Base-by-base conservation (phyloP, 2,888 invertebrate genomes). In the Parnassius smintheus region DNA sequence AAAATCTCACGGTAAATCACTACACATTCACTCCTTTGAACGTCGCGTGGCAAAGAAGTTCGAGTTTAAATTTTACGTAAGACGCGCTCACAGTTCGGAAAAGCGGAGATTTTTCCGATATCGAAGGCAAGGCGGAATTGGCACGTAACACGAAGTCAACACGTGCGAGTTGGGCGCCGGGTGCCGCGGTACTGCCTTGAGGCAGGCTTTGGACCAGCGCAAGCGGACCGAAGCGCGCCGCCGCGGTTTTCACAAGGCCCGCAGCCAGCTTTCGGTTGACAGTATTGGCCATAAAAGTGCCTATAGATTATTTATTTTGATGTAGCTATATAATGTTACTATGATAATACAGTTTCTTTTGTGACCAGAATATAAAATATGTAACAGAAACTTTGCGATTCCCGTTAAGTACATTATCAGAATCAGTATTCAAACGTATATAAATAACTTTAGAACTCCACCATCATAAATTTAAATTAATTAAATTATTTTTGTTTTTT, bases 101-200 rank as follows among this genome's bases (percentile, higher is more conserved):
- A 9, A 25, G 59, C 66, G 67, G 57, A 61, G 62, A 63, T 66
- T 59, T 65, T 66, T 60, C 58, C 65, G 65, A 57, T 52, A 59
- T 22, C 52, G 57, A 49, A 59, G 45, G 61, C 54, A 44, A 13
- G 22, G 56, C 41, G 25, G 56, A 62, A 49, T 62, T 51, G 51
- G 59, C 48, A 41, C 57, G 60, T 59, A 53, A 49, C 35, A 12
- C 44, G 46, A 13, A 46, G 50, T 44, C 59, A 49, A 59, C 59
- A 61, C 75, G 72, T 70, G 66, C 74, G 63, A 48, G 56, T 66
- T n/a, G 61, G 62, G 75, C 81, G 86, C 77, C 82, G 75, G 69
- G 71, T 71, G 83, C 80, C 84, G 82, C 84, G 78, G 76, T 80
- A 85, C 86, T 86, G 83, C 69, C 72, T 71, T 71, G 59, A 35